phyloP scores from a whole-genome alignment of 2,797 vertebrate species.

The Pyrocephalus nanus region DNA sequence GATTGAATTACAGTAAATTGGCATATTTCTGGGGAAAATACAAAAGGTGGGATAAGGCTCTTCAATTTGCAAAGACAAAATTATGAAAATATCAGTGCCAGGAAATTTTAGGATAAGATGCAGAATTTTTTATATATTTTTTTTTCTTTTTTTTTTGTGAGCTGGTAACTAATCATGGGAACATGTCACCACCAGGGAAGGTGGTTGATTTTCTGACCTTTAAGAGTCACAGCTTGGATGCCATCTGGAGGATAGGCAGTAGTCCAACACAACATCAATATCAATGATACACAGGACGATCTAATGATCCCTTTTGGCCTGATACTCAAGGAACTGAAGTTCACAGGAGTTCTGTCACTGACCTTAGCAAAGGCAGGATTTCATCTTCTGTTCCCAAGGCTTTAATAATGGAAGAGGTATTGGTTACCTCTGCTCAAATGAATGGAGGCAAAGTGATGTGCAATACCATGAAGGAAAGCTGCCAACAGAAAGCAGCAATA shows the following conservation, averaged over 20 bases:
- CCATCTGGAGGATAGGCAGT: constrained; percentile 49
- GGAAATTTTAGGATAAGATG: not conserved
- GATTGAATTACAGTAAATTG: not conserved
- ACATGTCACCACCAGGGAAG: not conserved
- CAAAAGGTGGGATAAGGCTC: not conserved
- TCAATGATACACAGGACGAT: not conserved
- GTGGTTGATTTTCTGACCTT: not conserved
- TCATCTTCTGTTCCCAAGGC: constrained; percentile 43
- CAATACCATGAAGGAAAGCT: not conserved
- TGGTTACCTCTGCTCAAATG: constrained; percentile 40
- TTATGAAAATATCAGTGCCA: not conserved
- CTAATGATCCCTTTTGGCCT: constrained; percentile 13
- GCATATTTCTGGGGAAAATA: not conserved
- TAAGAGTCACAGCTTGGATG: constrained; percentile 38
- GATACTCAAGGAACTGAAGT: constrained; percentile 3
- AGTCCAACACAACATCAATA: constrained; percentile 20
- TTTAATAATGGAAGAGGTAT: constrained; percentile 68
- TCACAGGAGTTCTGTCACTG: not conserved
- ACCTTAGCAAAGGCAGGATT: constrained; percentile 10
- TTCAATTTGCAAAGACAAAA: not conserved
- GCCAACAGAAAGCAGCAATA: not conserved
- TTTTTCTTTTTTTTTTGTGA: not conserved
- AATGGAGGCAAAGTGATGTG: not conserved
- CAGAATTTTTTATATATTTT: not conserved
- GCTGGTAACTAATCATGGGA: not conserved